Evolutionary conservation across 2,797 vertebrate species (phyloP).

Genomic region (Moxostoma hubbsi): DNA sequence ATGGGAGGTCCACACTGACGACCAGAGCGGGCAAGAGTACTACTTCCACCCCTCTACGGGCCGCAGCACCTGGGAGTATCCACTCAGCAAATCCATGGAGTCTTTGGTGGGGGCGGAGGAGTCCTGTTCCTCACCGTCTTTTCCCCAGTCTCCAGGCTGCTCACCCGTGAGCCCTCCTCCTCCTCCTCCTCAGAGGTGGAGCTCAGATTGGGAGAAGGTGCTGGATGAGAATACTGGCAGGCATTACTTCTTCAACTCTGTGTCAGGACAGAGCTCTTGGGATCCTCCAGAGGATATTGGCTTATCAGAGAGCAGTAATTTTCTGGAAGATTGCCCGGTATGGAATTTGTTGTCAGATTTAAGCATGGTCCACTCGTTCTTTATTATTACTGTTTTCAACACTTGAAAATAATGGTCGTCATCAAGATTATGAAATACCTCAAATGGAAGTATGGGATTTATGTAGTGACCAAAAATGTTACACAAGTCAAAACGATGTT

Average conservation of each 20-base stretch:
- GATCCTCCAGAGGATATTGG: conserved; percentile 79
- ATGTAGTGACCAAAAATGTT: no score
- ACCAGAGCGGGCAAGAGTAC: conserved; percentile 85
- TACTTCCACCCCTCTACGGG: conserved; percentile 88
- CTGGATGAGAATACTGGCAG: conserved; percentile 85
- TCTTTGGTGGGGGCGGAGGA: conserved; percentile 48
- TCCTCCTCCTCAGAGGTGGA: conserved; percentile 56
- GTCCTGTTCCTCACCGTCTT: conserved; percentile 42
- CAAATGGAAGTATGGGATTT: no score
- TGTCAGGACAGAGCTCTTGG: conserved; percentile 91
- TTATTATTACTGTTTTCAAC: no score
- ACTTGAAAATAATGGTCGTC: no score
- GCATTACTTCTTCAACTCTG: conserved; percentile 88
- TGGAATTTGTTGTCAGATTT: conserved; percentile 53
- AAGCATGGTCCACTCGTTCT: background rate
- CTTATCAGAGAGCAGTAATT: conserved; percentile 52
- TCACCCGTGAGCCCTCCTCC: conserved; percentile 68
- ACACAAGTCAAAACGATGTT: no score
- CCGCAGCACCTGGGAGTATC: conserved; percentile 91
- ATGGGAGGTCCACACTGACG: conserved; percentile 91
- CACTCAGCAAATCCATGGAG: conserved; percentile 71
- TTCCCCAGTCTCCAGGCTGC: conserved; percentile 59
- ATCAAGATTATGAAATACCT: no score
- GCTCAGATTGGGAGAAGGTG: conserved; percentile 84
- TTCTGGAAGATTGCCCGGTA: conserved; percentile 80